Percentiles rank a stretch among this genome's conserved stretches.
Evolutionary conservation across 2,888 invertebrate species (phyloP).

Genomic region (Alcis repandata): DNA sequence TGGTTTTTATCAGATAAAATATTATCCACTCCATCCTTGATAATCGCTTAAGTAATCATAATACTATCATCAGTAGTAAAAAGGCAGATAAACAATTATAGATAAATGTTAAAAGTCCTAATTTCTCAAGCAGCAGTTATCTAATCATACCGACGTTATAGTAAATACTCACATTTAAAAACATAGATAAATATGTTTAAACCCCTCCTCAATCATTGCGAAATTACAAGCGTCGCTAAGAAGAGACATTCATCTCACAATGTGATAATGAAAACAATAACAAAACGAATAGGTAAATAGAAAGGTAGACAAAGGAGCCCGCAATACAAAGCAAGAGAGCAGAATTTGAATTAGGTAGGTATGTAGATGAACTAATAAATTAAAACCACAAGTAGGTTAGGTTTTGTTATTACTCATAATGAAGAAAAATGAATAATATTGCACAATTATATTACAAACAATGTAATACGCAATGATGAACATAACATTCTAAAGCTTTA

Average conservation of each 20-base stretch:
- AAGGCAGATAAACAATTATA: not conserved
- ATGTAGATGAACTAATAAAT: not conserved
- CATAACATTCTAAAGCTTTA: too few relatives aligned
- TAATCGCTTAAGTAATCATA: not conserved
- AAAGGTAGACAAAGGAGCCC: not conserved
- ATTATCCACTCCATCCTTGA: not conserved
- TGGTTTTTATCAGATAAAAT: slow-evolving; percentile 1
- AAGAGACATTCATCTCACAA: not conserved
- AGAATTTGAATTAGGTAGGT: slow-evolving; percentile 3
- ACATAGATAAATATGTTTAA: too few relatives aligned
- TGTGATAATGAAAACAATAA: not conserved
- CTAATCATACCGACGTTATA: not conserved
- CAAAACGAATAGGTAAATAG: not conserved
- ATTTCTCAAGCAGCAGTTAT: not conserved
- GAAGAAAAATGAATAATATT: not conserved
- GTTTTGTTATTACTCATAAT: not conserved
- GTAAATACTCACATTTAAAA: not conserved
- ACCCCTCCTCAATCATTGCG: too few relatives aligned
- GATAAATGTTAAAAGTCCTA: slow-evolving; percentile 5
- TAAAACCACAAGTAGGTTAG: slow-evolving; percentile 4
- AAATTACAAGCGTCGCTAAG: not conserved
- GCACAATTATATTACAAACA: not conserved
- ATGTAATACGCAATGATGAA: not conserved
- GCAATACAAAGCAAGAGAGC: slow-evolving; percentile 4
- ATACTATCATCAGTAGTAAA: slow-evolving; percentile 2